Conservation (phyloP, 2,113 vertebrate species). For the Leptobrachium ailaonicum region DNA sequence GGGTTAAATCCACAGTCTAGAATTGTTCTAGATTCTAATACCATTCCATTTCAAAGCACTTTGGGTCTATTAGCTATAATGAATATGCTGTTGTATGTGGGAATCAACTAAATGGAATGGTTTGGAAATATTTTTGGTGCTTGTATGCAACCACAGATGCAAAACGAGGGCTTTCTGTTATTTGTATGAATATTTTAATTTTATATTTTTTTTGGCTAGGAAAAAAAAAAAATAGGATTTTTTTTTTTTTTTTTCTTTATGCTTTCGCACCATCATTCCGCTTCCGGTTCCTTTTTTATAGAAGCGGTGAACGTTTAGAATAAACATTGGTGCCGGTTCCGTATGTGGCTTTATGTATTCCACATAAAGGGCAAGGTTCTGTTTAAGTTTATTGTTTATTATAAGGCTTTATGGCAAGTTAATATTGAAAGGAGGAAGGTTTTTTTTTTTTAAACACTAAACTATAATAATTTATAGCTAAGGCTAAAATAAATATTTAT, state of each 20-base stretch:
- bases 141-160: constrained; percentile 60
- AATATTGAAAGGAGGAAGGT: constrained; percentile 66
- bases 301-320: constrained; percentile 61
- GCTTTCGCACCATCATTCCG: constrained; percentile 59
- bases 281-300: constrained; percentile 60
- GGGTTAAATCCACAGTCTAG: constrained; percentile 74
- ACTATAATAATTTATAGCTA: constrained; percentile 81
- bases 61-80: constrained; percentile 79
- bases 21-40: constrained; percentile 68
- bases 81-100: constrained; percentile 60
- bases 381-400: constrained; percentile 44
- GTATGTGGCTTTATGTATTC: constrained; percentile 66
- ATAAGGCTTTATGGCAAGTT: constrained; percentile 65
- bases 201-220: too few relatives aligned
- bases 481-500: constrained; percentile 86
- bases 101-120: constrained; percentile 70
- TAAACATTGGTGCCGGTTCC: constrained; percentile 67
- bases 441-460: constrained; percentile 76
- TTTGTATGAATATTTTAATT: not conserved
- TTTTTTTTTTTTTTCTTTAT: constrained; percentile 13
- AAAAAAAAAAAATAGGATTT: constrained; percentile 59
- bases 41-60: constrained; percentile 94
- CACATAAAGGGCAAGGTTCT: constrained; percentile 55
- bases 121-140: constrained; percentile 66
- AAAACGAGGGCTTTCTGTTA: constrained; percentile 69